These are phyloP conservation scores for Coracopsis vasa DNA, from an alignment of 2,113 vertebrate species.

Conservation along the genomic window DNA sequence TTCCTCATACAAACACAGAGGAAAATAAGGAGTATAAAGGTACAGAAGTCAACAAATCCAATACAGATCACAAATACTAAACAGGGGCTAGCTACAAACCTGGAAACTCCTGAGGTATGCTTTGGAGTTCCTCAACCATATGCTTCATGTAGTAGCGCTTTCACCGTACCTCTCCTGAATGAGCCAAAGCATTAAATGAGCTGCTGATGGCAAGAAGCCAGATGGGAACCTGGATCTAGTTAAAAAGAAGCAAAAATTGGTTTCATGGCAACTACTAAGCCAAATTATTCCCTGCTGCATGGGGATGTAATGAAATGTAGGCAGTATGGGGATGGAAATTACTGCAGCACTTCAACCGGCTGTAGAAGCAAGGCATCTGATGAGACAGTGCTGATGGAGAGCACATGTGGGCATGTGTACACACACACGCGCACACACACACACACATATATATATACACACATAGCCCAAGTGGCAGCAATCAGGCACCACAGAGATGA, in stretches of 20 bases:
- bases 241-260: not conserved
- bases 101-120: not conserved
- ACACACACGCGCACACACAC: accelerated
- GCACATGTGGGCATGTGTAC: accelerated
- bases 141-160: not conserved
- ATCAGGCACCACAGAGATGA: not conserved
- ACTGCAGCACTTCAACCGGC: not conserved
- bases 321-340: not conserved
- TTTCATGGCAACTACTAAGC: not conserved
- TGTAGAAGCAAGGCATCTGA: not conserved
- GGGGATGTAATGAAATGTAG: not conserved
- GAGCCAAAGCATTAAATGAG: not conserved
- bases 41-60: not conserved
- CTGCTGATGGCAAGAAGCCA: not conserved
- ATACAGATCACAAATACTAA: not conserved
- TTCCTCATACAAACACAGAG: not conserved
- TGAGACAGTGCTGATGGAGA: not conserved
- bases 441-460: not conserved
- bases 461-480: accelerated
- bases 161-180: not conserved
- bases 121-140: not conserved
- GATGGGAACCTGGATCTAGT: not conserved
- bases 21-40: not conserved
- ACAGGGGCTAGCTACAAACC: not conserved
- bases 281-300: not conserved